A percentile compares a stretch with the other conserved stretches of the same genome.
Evolutionary conservation across 2,888 invertebrate genomes (phyloP).

Genomic region (Platycheirus albimanus): DNA sequence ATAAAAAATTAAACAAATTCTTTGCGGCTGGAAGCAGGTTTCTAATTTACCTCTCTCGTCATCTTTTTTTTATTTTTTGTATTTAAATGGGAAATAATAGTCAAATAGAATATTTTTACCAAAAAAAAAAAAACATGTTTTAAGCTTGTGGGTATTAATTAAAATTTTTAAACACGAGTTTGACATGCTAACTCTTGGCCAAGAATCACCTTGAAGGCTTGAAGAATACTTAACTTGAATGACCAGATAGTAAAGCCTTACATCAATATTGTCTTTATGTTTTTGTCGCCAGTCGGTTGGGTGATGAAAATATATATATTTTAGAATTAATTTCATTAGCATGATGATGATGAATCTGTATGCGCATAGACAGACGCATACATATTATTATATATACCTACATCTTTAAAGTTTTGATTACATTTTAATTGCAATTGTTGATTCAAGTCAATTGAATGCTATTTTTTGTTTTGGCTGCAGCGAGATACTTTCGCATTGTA

Average conservation of each 20-base stretch:
- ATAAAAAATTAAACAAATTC: too few relatives aligned
- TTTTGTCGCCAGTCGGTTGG: not conserved
- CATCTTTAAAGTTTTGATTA: conserved; percentile 25
- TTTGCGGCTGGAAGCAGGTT: not conserved
- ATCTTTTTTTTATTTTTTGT: too few relatives aligned
- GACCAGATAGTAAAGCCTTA: not conserved
- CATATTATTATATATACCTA: too few relatives aligned
- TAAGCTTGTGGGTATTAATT: not conserved
- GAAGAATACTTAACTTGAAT: conserved; percentile 7
- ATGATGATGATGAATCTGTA: conserved; percentile 1
- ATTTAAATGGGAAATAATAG: not conserved
- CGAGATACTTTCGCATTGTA: not conserved
- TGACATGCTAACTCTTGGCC: conserved; percentile 7
- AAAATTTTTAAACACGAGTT: not conserved
- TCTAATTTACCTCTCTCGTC: too few relatives aligned
- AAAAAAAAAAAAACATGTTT: conserved; percentile 1
- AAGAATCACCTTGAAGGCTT: conserved; percentile 28
- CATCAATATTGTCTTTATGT: too few relatives aligned
- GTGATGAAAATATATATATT: conserved; percentile 16
- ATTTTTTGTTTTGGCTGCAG: not conserved
- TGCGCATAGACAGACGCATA: too few relatives aligned
- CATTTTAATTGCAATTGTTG: conserved; percentile 23
- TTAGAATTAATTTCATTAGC: conserved; percentile 8
- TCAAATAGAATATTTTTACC: not conserved
- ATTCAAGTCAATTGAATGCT: conserved; percentile 21